Conservation (phyloP, 2,888 invertebrate genomes). For the Sarcophaga variegata region DNA sequence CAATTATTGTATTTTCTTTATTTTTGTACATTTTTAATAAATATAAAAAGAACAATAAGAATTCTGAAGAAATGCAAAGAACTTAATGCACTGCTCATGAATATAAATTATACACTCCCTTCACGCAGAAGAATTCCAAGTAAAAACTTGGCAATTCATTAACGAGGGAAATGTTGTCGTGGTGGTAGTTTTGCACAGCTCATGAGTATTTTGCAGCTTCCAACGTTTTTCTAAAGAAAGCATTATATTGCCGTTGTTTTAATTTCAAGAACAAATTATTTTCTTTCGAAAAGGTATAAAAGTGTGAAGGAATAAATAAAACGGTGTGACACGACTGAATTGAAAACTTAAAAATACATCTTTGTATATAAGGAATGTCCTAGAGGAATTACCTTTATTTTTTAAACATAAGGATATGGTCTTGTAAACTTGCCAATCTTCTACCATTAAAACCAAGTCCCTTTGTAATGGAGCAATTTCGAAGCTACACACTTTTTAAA, state of each 20-base stretch:
- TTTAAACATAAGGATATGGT: background rate
- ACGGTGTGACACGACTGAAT: background rate
- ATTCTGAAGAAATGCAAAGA: constrained; percentile 1
- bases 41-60: constrained; percentile 3
- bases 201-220: background rate
- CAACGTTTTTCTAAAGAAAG: background rate
- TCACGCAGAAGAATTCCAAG: constrained; percentile 25
- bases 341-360: no score
- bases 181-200: background rate
- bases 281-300: constrained; percentile 4
- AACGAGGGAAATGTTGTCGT: constrained; percentile 21
- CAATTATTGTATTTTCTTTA: constrained; percentile 27
- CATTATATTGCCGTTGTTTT: constrained; percentile 8
- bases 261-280: constrained; percentile 33
- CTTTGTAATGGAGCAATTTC: no score
- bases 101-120: constrained; percentile 36
- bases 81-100: constrained; percentile 42
- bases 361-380: no score
- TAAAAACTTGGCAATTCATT: constrained; percentile 52
- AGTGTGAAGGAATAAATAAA: constrained; percentile 15
- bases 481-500: no score
- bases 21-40: constrained; percentile 17
- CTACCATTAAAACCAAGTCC: no score
- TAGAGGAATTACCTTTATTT: background rate
- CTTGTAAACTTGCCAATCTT: no score